A percentile compares a stretch with the other conserved stretches of the same genome.
Conservation (phyloP, 53 echinoderm and acorn worm species). For the Echinometra lucunter region DNA sequence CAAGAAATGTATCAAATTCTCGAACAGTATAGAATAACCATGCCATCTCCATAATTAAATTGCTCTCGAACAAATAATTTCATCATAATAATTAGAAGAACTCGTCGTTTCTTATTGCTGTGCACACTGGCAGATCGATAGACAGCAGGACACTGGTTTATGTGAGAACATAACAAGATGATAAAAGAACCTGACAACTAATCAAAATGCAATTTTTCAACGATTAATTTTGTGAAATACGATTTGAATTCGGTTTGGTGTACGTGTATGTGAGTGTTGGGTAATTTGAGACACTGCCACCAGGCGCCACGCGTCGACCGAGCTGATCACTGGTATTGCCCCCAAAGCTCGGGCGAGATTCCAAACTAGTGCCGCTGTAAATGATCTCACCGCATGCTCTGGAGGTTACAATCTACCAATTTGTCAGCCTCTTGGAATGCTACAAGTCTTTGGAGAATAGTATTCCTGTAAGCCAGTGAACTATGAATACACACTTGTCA, state of each 20-base stretch:
- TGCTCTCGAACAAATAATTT: conserved; percentile 43
- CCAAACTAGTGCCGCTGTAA: conserved; percentile 47
- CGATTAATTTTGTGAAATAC: conserved; percentile 56
- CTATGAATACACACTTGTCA: conserved; percentile 35
- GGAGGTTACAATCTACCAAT: conserved; percentile 1
- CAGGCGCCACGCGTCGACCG: conserved; percentile 50
- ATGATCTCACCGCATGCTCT: conserved; percentile 11
- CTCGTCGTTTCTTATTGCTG: background rate
- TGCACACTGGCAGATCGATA: background rate
- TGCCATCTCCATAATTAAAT: conserved; percentile 49
- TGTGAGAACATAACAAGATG: conserved; percentile 13
- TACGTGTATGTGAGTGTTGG: background rate
- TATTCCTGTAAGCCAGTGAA: conserved; percentile 27
- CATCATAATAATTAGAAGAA: background rate
- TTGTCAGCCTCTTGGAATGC: conserved; percentile 46
- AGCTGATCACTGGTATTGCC: background rate
- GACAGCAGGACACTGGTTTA: background rate
- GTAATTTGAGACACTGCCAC: conserved; percentile 52
- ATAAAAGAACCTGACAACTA: conserved; percentile 47
- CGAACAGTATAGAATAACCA: conserved; percentile 28
- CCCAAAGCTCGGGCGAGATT: conserved; percentile 28
- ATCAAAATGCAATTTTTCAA: conserved; percentile 63
- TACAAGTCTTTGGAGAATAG: background rate
- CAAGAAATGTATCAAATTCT: conserved; percentile 42
- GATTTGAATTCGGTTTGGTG: conserved; percentile 59